Conservation (phyloP, 2,797 vertebrate genomes). For the Tauraco hartlaubi region DNA sequence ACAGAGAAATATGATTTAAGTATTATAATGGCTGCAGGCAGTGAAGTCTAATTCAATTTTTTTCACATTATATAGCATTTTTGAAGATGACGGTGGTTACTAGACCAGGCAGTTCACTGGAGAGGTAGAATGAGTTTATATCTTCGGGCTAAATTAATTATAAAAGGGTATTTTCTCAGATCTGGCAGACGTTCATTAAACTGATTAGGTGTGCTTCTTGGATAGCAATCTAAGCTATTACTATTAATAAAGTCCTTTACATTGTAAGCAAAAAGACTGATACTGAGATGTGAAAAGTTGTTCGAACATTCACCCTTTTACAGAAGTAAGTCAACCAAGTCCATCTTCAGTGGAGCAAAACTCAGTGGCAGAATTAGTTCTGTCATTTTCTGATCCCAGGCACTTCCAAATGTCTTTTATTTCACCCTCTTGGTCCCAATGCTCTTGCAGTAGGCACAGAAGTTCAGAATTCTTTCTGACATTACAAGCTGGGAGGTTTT, state of each 20-base stretch:
- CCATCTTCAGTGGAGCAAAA: background rate
- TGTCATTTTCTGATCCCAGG: background rate
- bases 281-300: background rate
- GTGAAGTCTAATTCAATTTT: constrained; percentile 74
- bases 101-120: constrained; percentile 38
- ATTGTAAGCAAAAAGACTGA: constrained; percentile 15
- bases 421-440: background rate
- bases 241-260: constrained; percentile 6
- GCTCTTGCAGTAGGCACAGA: background rate
- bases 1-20: constrained; percentile 73
- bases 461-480: background rate
- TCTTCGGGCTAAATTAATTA: constrained; percentile 65
- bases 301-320: background rate
- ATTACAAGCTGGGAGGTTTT: background rate
- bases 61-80: constrained; percentile 61
- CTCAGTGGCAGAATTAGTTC: background rate
- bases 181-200: constrained; percentile 68
- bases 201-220: constrained; percentile 28
- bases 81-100: constrained; percentile 58
- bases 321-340: background rate
- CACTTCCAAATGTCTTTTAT: background rate
- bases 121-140: constrained; percentile 60
- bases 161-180: constrained; percentile 64
- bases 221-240: constrained; percentile 16
- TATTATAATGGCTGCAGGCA: constrained; percentile 64